phyloP scores from a whole-genome alignment of 2,888 invertebrate species.

The Phengaris arion region DNA sequence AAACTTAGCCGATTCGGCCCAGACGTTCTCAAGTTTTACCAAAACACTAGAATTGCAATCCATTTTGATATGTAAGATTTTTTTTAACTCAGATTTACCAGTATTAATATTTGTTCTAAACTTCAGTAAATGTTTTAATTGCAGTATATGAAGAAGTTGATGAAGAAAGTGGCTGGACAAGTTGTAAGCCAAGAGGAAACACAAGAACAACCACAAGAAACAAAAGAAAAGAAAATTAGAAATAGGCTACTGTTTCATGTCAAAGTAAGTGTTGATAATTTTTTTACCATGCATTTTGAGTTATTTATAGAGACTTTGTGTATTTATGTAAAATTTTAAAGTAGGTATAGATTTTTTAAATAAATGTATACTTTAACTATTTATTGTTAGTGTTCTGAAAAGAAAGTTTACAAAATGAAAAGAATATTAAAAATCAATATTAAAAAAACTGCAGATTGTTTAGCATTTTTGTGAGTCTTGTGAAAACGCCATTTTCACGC shows the following conservation, averaged over 20 bases:
- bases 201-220: constrained; percentile 47
- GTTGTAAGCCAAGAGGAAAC: constrained; percentile 41
- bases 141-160: constrained; percentile 86
- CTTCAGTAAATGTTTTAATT: neutral
- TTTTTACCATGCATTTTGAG: neutral
- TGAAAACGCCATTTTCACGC: no score
- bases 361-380: neutral
- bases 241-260: constrained; percentile 68
- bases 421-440: no score
- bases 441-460: no score
- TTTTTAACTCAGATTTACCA: no score
- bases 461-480: no score
- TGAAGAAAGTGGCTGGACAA: constrained; percentile 69
- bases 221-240: constrained; percentile 62
- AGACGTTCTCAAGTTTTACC: no score
- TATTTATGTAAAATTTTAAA: no score
- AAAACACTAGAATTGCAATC: no score
- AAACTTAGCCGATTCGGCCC: no score
- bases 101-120: neutral
- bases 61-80: no score
- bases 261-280: constrained; percentile 53
- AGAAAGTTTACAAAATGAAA: no score
- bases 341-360: no score
- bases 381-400: neutral
- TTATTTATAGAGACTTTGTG: neutral